Base-by-base conservation (phyloP, 2,888 invertebrate genomes). In the Augiades crinisus region DNA sequence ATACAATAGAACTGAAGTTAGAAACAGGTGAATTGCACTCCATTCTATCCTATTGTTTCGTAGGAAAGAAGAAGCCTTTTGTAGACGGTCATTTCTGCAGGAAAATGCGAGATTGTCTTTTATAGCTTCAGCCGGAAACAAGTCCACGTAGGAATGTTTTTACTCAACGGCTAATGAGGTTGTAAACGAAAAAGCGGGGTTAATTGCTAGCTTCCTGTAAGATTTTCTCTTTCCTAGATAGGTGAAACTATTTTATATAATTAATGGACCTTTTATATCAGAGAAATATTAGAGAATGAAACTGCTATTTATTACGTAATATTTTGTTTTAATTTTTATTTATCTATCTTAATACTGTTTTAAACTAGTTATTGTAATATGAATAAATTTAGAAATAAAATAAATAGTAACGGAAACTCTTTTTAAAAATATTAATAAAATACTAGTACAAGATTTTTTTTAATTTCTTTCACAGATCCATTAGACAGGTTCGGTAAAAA, bases 11-110 rank as follows among this genome's bases (percentile, higher is more conserved):
- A 5, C 12, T 19, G 21, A 33, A 33, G 31, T 33, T 33, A 6
- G 14, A 51, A 21, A 27, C 44, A 51, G 30, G 43, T 51, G 30
- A 36, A 16, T 22, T 36, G 12, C 33, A 22, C 14, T 19, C 21
- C 30, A 19, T 37, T 43, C 12, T 43, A 21, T 37, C 17, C 50
- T 37, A 44, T 50, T 50, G 50, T 50, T 43, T 16, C 14, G 13
- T 12, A 36, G 36, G 36, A 36, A 44, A 50, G 44, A 50, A 50
- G 17, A 43, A 37, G 10, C 19, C 34, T 40, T 50, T 50, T 50
- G 50, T 50, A 50, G 44, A 43, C 41, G 49, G 41, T 50, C 34
- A 50, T 50, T 50, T 50, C 36, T 50, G 41, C 43, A 50, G 43
- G 49, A 50, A 50, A 50, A 43, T 37, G 43, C 36, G 50, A 50